These are phyloP conservation scores for Macrosteles quadrilineatus DNA, from an alignment of 1,140 invertebrate species.

Conservation along the genomic window DNA sequence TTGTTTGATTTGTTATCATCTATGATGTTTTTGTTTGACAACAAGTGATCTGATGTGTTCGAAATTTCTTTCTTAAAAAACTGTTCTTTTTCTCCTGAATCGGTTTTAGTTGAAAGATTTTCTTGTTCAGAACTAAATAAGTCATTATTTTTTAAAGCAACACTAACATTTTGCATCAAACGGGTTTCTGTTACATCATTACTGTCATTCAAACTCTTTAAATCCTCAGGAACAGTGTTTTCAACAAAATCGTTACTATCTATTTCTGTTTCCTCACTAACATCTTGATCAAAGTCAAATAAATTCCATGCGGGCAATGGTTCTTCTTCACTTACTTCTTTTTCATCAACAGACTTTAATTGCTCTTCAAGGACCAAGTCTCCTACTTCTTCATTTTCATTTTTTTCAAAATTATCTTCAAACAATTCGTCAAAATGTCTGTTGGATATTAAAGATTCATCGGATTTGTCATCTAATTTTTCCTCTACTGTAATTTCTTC, in stretches of 20 bases:
- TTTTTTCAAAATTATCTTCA: not conserved
- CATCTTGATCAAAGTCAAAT: not conserved
- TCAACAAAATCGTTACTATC: not conserved
- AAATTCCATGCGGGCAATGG: not conserved
- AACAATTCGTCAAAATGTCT: not conserved
- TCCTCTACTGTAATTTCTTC: slow-evolving; percentile 1
- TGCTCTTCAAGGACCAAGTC: not conserved
- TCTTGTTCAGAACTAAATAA: too few species aligned
- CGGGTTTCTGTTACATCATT: too few species aligned
- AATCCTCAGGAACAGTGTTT: too few species aligned
- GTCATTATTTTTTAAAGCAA: too few species aligned
- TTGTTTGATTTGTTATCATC: too few species aligned
- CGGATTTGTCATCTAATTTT: not conserved
- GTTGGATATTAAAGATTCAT: not conserved
- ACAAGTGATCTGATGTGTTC: too few species aligned
- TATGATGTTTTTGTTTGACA: too few species aligned
- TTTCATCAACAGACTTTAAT: not conserved
- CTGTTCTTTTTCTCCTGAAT: too few species aligned
- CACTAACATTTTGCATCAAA: too few species aligned
- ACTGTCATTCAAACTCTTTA: too few species aligned
- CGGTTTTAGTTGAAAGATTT: too few species aligned
- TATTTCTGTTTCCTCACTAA: not conserved
- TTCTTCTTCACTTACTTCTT: not conserved
- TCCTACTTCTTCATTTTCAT: not conserved
- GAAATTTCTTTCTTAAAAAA: too few species aligned